These are phyloP conservation scores for Sorex araneus DNA, from an alignment of 2,113 vertebrate genomes.

Conservation along the genomic window DNA sequence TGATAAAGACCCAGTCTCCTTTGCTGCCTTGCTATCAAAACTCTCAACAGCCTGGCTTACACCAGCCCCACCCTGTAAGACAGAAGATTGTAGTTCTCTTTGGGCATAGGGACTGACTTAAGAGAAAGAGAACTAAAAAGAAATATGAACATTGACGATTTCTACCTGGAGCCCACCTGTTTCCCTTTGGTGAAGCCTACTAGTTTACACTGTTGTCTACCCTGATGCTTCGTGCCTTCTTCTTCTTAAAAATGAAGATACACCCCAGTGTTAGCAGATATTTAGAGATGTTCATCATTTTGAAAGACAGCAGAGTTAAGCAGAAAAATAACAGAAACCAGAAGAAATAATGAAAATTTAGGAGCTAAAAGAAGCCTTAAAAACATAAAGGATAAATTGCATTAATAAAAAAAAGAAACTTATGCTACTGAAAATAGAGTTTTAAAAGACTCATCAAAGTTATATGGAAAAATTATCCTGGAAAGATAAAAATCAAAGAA, in stretches of 20 bases:
- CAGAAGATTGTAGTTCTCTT: not conserved
- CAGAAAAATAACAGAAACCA: slow-evolving; percentile 3
- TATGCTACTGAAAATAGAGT: not conserved
- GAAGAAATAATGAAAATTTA: not conserved
- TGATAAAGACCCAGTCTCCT: slow-evolving; percentile 7
- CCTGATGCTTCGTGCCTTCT: not conserved
- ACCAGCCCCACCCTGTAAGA: not conserved
- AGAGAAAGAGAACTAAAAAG: not conserved
- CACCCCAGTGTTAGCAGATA: not conserved
- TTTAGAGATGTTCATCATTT: not conserved
- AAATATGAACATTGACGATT: not conserved
- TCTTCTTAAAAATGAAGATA: not conserved
- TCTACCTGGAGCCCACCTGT: not conserved
- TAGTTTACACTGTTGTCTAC: accelerated
- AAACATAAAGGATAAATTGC: not conserved
- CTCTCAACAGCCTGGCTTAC: not conserved
- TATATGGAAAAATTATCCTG: not conserved
- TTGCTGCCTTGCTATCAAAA: slow-evolving; percentile 23
- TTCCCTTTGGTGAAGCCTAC: not conserved
- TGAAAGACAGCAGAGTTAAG: not conserved
- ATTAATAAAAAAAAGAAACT: slow-evolving; percentile 31
- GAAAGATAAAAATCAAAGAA: not conserved
- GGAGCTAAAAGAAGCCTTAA: not conserved
- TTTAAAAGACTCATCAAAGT: not conserved
- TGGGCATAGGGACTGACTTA: not conserved